A percentile compares a stretch with the other conserved stretches of the same genome.
Conservation (phyloP, 1,140 invertebrate genomes). For the Zeugodacus cucurbitae region DNA sequence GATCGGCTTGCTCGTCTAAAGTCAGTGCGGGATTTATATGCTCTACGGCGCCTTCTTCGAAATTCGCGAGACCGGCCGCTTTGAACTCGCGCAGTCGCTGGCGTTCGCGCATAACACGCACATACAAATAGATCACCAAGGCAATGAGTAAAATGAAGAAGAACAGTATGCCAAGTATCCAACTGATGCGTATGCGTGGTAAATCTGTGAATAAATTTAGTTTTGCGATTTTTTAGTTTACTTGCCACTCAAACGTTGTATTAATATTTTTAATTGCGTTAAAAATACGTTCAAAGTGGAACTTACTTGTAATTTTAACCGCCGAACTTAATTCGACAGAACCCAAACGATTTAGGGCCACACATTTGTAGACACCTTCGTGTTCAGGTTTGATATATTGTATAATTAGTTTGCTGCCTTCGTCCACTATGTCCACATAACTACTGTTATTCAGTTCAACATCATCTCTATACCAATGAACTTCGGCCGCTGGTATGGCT, state of each 20-base stretch:
- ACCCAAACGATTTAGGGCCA: constrained; percentile 63
- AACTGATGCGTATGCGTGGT: constrained; percentile 51
- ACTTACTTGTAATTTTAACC: constrained; percentile 63
- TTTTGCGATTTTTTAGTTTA: neutral
- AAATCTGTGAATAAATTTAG: constrained; percentile 48
- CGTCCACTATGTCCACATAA: constrained; percentile 63
- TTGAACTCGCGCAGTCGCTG: constrained; percentile 66
- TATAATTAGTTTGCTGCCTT: constrained; percentile 55
- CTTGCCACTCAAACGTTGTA: too few relatives aligned
- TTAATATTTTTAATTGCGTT: too few relatives aligned
- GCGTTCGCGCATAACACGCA: constrained; percentile 66
- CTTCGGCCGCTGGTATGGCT: constrained; percentile 66
- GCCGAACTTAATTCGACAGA: constrained; percentile 51
- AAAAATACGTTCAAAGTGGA: neutral
- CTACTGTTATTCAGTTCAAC: constrained; percentile 63
- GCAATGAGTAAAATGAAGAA: constrained; percentile 68
- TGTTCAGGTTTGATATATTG: constrained; percentile 59
- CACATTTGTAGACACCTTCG: constrained; percentile 65
- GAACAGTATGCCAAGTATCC: constrained; percentile 64
- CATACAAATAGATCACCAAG: constrained; percentile 67
- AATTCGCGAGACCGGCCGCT: constrained; percentile 77
- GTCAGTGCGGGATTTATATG: constrained; percentile 89
- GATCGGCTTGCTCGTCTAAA: constrained; percentile 90
- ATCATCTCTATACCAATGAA: constrained; percentile 67
- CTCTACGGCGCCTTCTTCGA: constrained; percentile 81